phyloP scores from a whole-genome alignment of 35 echinoderm and acorn worm genomes.

The Diadema setosum region DNA sequence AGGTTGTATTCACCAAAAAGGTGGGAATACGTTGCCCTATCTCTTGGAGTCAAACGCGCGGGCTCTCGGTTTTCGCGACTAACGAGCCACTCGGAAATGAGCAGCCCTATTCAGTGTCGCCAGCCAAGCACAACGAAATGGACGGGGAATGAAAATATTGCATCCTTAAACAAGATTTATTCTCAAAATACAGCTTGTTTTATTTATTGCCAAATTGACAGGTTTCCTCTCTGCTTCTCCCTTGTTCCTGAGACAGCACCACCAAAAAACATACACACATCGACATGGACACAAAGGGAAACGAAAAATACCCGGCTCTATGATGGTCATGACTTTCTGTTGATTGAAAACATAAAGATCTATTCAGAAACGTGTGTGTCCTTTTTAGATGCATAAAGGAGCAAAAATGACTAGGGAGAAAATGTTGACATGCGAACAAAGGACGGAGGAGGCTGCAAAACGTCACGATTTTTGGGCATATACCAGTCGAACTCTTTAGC shows the following conservation, averaged over 20 bases:
- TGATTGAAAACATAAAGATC: slow-evolving; percentile 1
- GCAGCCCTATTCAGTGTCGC: not conserved
- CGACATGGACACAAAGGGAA: too few relatives aligned
- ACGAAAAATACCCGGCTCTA: not conserved
- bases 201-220: slow-evolving; percentile 28
- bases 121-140: not conserved
- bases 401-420: not conserved
- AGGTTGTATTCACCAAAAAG: not conserved
- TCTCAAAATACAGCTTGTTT: slow-evolving; percentile 21
- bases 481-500: too few relatives aligned
- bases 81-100: not conserved
- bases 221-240: not conserved
- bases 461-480: too few relatives aligned
- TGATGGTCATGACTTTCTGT: not conserved
- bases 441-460: too few relatives aligned
- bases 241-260: not conserved
- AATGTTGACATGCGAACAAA: too few relatives aligned
- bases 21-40: too few relatives aligned
- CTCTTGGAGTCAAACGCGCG: not conserved
- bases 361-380: not conserved
- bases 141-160: slow-evolving; percentile 7
- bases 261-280: too few relatives aligned
- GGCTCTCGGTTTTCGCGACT: not conserved
- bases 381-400: too few relatives aligned
- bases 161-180: slow-evolving; percentile 8